Conservation (phyloP, 2,113 vertebrate species). For the Hippotragus niger region DNA sequence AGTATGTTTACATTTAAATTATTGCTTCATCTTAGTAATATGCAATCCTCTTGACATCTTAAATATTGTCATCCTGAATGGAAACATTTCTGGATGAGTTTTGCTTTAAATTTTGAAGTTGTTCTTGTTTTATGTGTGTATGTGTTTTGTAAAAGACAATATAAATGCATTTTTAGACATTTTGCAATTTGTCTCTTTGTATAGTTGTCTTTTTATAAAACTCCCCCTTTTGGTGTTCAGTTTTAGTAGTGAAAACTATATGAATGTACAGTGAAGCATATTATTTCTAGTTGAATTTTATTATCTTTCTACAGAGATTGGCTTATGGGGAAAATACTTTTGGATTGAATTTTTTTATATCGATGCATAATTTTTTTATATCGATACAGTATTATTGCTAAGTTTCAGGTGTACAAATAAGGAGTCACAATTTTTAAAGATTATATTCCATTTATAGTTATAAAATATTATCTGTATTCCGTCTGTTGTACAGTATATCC, state of each 20-base stretch:
- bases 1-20: slow-evolving; percentile 36
- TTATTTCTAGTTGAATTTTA: slow-evolving; percentile 32
- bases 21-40: slow-evolving; percentile 25
- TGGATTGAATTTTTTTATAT: neutral
- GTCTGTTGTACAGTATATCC: neutral
- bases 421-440: neutral
- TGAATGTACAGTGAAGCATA: neutral
- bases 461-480: neutral
- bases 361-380: neutral
- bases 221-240: neutral
- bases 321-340: neutral
- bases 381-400: neutral
- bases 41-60: neutral
- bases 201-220: neutral
- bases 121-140: neutral
- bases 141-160: neutral
- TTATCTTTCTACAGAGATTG: neutral
- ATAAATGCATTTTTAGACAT: neutral
- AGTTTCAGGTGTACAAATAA: neutral
- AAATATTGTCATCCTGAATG: neutral
- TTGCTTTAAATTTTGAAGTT: neutral
- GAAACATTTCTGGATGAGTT: neutral
- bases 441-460: neutral
- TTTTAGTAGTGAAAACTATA: neutral
- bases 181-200: neutral